Evolutionary conservation across 2,888 invertebrate genomes (phyloP).

Genomic region (Stegana nigrithorax): DNA sequence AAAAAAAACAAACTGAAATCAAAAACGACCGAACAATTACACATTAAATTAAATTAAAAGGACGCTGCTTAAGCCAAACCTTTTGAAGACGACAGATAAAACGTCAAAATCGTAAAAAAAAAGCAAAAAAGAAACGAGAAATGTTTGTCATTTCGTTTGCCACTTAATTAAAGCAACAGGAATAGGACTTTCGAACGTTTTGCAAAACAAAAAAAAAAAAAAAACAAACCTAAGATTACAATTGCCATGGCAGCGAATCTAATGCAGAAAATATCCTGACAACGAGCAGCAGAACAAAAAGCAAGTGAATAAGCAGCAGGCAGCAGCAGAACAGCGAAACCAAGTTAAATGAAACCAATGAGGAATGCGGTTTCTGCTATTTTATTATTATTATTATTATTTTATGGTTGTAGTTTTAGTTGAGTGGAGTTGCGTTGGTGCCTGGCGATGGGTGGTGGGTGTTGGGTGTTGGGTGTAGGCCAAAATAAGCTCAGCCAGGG

Average conservation of each 20-base stretch:
- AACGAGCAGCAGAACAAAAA: conserved; percentile 1
- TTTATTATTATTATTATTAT: conserved; percentile 9
- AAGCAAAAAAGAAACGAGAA: background rate
- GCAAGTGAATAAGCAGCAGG: background rate
- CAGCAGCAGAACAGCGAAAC: background rate
- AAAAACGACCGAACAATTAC: conserved; percentile 12
- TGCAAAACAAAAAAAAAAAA: background rate
- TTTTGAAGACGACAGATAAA: conserved; percentile 5
- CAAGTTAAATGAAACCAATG: conserved; percentile 1
- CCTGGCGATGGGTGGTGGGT: too few species aligned
- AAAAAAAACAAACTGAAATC: background rate
- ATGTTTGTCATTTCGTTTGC: conserved; percentile 36
- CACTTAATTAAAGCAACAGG: conserved; percentile 46
- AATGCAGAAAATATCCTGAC: conserved; percentile 14
- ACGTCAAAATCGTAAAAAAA: conserved; percentile 1
- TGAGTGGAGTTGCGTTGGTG: conserved; percentile 1
- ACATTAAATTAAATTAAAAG: background rate
- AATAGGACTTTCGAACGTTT: background rate
- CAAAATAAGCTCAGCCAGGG: conserved; percentile 26
- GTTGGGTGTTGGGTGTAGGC: conserved; percentile 18
- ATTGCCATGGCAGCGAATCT: conserved; percentile 12
- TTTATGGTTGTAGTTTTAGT: background rate
- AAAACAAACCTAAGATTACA: conserved; percentile 8
- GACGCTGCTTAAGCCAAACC: background rate
- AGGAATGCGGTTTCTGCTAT: conserved; percentile 9